Conservation (phyloP, 2,888 invertebrate genomes). For the Aromia moschata region DNA sequence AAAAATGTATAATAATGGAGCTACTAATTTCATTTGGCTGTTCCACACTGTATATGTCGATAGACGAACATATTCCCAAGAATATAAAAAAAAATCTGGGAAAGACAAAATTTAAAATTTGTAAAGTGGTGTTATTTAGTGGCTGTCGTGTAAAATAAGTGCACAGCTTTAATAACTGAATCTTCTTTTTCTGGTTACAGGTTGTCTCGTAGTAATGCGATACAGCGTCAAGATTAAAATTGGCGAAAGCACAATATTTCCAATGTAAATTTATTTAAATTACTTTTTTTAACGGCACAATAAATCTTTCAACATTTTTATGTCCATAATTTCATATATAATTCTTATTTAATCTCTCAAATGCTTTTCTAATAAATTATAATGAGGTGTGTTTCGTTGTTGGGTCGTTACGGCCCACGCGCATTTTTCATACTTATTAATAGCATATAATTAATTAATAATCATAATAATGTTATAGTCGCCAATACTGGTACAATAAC, state of each 20-base stretch:
- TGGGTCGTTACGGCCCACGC: slow-evolving; percentile 22
- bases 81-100: no score
- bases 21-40: no score
- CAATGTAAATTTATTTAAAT: slow-evolving; percentile 10
- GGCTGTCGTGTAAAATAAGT: no score
- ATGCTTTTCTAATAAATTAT: slow-evolving; percentile 26
- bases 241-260: slow-evolving; percentile 5
- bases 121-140: no score
- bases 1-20: no score
- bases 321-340: slow-evolving; percentile 22
- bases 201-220: neutral
- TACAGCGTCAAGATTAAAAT: neutral
- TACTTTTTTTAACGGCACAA: slow-evolving; percentile 11
- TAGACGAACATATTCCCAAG: no score
- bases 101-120: no score
- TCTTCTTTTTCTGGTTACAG: neutral
- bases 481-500: slow-evolving; percentile 10
- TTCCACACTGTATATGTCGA: no score
- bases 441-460: slow-evolving; percentile 20
- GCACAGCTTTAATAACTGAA: no score
- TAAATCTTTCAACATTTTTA: slow-evolving; percentile 22
- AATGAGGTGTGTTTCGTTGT: slow-evolving; percentile 24
- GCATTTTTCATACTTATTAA: slow-evolving; percentile 21
- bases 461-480: slow-evolving; percentile 18
- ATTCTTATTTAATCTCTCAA: slow-evolving; percentile 23